Evolutionary conservation across 2,888 invertebrate species (phyloP).

Genomic region (Epirrita christyi): DNA sequence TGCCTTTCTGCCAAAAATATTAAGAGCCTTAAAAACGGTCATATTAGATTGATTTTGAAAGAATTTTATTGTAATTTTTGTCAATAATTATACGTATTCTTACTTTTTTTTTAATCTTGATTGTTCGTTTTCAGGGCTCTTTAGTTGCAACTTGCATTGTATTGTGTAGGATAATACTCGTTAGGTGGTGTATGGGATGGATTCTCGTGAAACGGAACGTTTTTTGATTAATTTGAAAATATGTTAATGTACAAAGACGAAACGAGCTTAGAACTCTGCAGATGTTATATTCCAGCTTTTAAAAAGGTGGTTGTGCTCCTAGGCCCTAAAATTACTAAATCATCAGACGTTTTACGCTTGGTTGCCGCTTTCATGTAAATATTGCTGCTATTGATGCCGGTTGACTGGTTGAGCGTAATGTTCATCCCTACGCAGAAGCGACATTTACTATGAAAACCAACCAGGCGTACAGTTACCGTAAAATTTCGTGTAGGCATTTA

Average conservation of each 20-base stretch:
- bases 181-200: constrained; percentile 5
- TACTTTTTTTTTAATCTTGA: not conserved
- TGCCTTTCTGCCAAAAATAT: constrained; percentile 47
- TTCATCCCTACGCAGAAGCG: too few species aligned
- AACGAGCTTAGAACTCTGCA: constrained; percentile 21
- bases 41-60: not conserved
- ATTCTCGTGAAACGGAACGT: constrained; percentile 3
- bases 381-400: too few species aligned
- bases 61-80: not conserved
- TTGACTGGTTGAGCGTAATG: too few species aligned
- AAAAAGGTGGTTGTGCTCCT: constrained; percentile 4
- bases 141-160: constrained; percentile 7
- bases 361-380: too few species aligned
- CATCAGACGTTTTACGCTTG: too few species aligned
- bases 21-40: constrained; percentile 6
- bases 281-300: constrained; percentile 4
- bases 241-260: constrained; percentile 25
- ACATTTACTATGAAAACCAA: not conserved
- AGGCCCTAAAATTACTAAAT: not conserved
- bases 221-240: constrained; percentile 5
- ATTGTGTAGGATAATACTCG: constrained; percentile 14
- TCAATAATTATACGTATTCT: too few species aligned
- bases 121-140: constrained; percentile 1
- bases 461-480: not conserved
- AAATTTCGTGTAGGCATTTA: not conserved